Evolutionary conservation across 2,113 vertebrate genomes (phyloP).

Genomic region (Brachirus orientalis): DNA sequence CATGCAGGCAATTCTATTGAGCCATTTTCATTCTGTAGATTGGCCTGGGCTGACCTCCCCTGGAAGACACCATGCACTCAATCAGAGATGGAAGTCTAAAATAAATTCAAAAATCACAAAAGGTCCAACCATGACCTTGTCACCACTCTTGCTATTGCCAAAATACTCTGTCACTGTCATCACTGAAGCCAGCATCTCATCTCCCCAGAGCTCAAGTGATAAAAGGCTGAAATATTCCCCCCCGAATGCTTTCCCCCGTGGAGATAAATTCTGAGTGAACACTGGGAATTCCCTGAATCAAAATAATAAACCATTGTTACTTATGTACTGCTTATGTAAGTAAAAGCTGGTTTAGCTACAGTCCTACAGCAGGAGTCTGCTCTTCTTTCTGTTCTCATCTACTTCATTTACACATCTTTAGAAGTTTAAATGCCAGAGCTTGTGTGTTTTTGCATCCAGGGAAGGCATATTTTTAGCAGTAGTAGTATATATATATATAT

Average conservation of each 20-base stretch:
- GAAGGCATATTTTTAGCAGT: no score
- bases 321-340: not conserved
- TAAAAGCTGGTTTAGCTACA: no score
- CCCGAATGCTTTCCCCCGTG: not conserved
- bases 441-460: no score
- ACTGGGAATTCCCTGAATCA: not conserved
- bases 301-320: not conserved
- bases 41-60: constrained; percentile 5
- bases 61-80: constrained; percentile 9
- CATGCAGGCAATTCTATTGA: constrained; percentile 7
- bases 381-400: no score
- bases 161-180: constrained; percentile 41
- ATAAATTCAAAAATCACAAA: constrained; percentile 43
- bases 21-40: constrained; percentile 31
- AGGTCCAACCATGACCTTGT: constrained; percentile 1
- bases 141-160: constrained; percentile 12
- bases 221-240: constrained; percentile 22
- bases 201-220: constrained; percentile 10
- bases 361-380: no score
- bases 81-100: constrained; percentile 29
- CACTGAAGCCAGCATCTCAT: constrained; percentile 20
- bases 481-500: no score
- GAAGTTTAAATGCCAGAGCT: no score
- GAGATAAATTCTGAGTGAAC: constrained; percentile 12
- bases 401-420: no score